Conservation (phyloP, 2,888 invertebrate genomes). For the Griposia aprilina region DNA sequence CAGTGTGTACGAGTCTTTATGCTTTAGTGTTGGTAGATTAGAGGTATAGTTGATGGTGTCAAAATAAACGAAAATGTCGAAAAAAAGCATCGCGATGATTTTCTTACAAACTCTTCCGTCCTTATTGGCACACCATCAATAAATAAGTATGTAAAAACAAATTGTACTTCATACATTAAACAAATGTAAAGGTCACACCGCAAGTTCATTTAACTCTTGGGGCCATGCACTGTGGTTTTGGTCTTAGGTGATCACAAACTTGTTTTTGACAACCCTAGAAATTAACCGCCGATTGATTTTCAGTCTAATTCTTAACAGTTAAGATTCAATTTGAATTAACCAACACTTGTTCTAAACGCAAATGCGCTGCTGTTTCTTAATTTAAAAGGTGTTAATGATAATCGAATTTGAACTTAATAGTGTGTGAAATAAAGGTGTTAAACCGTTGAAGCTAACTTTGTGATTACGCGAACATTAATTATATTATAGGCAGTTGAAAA, state of each 20-base stretch:
- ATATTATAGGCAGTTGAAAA: slow-evolving; percentile 70
- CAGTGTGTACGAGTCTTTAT: too few relatives aligned
- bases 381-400: slow-evolving; percentile 24
- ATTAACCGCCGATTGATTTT: slow-evolving; percentile 37
- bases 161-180: slow-evolving; percentile 60
- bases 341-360: slow-evolving; percentile 8
- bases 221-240: slow-evolving; percentile 65
- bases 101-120: slow-evolving; percentile 25
- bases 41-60: slow-evolving; percentile 1
- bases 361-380: slow-evolving; percentile 25
- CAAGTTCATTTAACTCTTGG: slow-evolving; percentile 83
- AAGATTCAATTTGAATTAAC: slow-evolving; percentile 38
- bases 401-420: slow-evolving; percentile 50
- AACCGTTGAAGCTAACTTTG: slow-evolving; percentile 16
- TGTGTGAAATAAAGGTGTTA: slow-evolving; percentile 31
- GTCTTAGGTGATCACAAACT: slow-evolving; percentile 53
- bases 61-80: not conserved
- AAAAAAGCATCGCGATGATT: slow-evolving; percentile 19
- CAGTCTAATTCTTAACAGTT: slow-evolving; percentile 11
- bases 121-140: slow-evolving; percentile 35
- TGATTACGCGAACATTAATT: slow-evolving; percentile 67
- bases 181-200: slow-evolving; percentile 79
- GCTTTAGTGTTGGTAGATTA: too few relatives aligned
- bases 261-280: slow-evolving; percentile 47
- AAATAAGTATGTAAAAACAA: slow-evolving; percentile 58